A percentile compares a stretch with the other conserved stretches of the same genome.
Evolutionary conservation across 2,113 vertebrate species (phyloP).

Genomic region (Callorhinus ursinus): DNA sequence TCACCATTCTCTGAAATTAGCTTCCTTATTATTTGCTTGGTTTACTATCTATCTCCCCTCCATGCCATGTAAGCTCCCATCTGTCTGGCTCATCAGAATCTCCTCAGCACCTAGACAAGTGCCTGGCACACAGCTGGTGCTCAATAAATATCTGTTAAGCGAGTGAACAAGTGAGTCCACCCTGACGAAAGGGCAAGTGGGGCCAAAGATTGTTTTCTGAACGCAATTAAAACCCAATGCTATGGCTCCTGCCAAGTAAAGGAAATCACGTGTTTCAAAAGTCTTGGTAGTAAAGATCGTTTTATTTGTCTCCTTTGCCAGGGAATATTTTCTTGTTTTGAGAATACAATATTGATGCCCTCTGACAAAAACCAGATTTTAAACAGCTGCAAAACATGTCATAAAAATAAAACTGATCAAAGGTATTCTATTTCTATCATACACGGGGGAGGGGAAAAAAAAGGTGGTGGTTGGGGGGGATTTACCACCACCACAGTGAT

Average conservation of each 20-base stretch:
- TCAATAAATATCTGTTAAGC: background rate
- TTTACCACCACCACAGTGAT: background rate
- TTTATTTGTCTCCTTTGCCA: background rate
- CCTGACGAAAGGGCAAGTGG: background rate
- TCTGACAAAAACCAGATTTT: conserved; percentile 43
- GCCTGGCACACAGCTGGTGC: background rate
- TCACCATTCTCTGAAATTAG: background rate
- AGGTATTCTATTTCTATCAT: background rate
- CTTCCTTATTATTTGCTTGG: background rate
- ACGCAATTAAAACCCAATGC: background rate
- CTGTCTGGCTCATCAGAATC: background rate
- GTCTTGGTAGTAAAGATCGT: background rate
- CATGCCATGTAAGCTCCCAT: background rate
- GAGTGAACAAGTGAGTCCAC: background rate
- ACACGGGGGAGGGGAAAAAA: background rate
- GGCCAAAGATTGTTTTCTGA: background rate
- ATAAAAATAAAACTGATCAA: conserved; percentile 25
- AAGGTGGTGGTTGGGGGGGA: background rate
- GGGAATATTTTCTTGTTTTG: conserved; percentile 25
- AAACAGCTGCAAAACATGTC: conserved; percentile 18
- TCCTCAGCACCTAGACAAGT: background rate
- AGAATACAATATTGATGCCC: background rate
- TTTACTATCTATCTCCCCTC: background rate
- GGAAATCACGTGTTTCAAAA: background rate
- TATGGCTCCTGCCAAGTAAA: background rate